phyloP scores from a whole-genome alignment of 2,797 vertebrate genomes.

The Gorsachius magnificus region DNA sequence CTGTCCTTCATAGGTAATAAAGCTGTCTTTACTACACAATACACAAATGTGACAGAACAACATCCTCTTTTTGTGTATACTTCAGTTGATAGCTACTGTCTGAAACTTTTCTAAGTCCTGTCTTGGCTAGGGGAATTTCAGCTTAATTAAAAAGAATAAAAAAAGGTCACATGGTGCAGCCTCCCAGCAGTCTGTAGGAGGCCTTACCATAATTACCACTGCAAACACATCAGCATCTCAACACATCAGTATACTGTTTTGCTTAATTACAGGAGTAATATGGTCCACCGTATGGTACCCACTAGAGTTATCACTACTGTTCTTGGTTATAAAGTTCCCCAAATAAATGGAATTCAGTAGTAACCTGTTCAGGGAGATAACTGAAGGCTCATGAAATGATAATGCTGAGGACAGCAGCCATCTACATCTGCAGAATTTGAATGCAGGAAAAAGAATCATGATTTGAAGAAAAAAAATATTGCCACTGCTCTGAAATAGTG shows the following conservation, averaged over 20 bases:
- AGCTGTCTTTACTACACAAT: not conserved
- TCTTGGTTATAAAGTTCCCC: not conserved
- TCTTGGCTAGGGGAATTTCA: not conserved
- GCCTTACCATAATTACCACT: not conserved
- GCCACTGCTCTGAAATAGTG: not conserved
- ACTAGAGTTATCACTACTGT: not conserved
- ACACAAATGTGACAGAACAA: not conserved
- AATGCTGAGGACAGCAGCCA: not conserved
- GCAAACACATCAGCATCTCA: not conserved
- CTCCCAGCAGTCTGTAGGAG: not conserved
- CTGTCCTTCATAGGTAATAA: not conserved
- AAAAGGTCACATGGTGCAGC: not conserved
- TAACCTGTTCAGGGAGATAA: not conserved
- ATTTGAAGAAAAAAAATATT: not conserved
- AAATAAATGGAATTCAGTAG: not conserved
- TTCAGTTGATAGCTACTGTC: not conserved
- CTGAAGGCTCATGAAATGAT: not conserved
- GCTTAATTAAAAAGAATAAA: not conserved
- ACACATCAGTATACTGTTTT: not conserved
- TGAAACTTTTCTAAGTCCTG: not conserved
- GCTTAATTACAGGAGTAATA: not conserved
- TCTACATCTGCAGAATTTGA: not conserved
- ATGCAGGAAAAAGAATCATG: not conserved
- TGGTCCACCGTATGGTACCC: not conserved
- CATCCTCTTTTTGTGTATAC: not conserved